Evolutionary conservation across 2,797 vertebrate genomes (phyloP).

Genomic region (Labeo calbasu): DNA sequence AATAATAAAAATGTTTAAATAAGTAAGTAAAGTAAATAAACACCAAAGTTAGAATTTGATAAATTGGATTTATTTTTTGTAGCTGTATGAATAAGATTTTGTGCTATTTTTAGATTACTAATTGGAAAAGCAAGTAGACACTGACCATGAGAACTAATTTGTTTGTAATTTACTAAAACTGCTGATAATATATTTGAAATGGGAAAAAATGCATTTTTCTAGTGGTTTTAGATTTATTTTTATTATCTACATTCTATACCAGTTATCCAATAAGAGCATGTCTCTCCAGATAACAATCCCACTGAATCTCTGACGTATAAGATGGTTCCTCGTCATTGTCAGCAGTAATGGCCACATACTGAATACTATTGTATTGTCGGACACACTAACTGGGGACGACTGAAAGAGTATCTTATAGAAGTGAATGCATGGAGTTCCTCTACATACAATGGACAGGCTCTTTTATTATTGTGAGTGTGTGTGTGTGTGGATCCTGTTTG

Average conservation of each 20-base stretch:
- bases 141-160: neutral
- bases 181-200: neutral
- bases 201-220: neutral
- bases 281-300: constrained; percentile 22
- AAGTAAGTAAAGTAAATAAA: neutral
- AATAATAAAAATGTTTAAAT: neutral
- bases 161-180: neutral
- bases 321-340: constrained; percentile 51
- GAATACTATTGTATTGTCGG: constrained; percentile 49
- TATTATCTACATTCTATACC: constrained; percentile 1
- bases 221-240: neutral
- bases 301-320: constrained; percentile 41
- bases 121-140: neutral
- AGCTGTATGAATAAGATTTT: neutral
- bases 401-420: constrained; percentile 75
- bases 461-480: constrained; percentile 67
- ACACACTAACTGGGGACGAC: constrained; percentile 51
- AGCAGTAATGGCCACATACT: constrained; percentile 45
- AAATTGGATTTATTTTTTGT: neutral
- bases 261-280: neutral
- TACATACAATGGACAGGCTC: constrained; percentile 67
- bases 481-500: constrained; percentile 77
- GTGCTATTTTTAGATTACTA: neutral
- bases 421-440: constrained; percentile 71
- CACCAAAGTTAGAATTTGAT: neutral